phyloP scores from a whole-genome alignment of 2,797 vertebrate species.

The Chiloscyllium punctatum region DNA sequence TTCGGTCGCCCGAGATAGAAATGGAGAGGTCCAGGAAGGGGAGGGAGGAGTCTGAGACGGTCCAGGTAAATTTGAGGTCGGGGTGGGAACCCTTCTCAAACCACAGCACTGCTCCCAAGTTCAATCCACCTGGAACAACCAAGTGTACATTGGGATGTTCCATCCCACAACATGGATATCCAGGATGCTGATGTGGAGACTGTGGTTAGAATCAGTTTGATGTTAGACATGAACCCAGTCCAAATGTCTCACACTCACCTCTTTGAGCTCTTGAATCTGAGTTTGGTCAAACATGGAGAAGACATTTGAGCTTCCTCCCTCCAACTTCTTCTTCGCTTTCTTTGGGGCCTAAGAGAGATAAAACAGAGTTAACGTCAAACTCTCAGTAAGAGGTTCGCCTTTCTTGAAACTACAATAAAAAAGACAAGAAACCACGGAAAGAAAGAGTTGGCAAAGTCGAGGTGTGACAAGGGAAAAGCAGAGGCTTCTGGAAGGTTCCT shows the following conservation, averaged over 20 bases:
- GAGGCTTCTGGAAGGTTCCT: too few relatives aligned
- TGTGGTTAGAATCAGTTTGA: not conserved
- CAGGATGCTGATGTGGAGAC: not conserved
- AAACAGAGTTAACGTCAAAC: not conserved
- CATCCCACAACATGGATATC: not conserved
- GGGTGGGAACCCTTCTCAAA: too few relatives aligned
- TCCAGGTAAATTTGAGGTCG: too few relatives aligned
- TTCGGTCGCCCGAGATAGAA: too few relatives aligned
- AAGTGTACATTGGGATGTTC: not conserved
- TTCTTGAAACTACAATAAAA: not conserved
- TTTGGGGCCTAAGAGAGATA: constrained; percentile 62
- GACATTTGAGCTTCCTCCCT: constrained; percentile 70
- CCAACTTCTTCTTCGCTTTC: constrained; percentile 73
- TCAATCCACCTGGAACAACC: not conserved
- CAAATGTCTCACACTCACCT: constrained; percentile 54
- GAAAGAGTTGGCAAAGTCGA: not conserved
- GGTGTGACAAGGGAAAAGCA: not conserved
- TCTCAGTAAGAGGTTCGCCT: not conserved
- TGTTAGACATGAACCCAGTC: not conserved
- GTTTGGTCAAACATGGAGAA: constrained; percentile 85
- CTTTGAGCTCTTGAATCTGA: constrained; percentile 87
- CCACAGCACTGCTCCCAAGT: not conserved
- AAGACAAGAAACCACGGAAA: not conserved
- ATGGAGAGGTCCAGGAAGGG: too few relatives aligned
- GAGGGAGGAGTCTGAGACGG: too few relatives aligned